These are phyloP conservation scores for Aptenodytes forsteri DNA, from an alignment of 2,113 vertebrate species.

Conservation along the genomic window DNA sequence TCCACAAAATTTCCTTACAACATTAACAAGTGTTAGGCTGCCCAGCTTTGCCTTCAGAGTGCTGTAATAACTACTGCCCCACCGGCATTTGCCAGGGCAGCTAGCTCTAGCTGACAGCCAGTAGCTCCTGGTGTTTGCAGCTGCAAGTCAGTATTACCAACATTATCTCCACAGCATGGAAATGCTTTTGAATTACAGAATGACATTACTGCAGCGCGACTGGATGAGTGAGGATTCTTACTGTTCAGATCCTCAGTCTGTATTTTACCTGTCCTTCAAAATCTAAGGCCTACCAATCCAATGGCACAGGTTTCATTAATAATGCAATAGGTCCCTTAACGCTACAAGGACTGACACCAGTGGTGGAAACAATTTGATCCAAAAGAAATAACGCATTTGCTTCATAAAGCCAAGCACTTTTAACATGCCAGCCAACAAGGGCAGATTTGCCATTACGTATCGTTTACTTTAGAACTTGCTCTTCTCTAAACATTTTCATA, in stretches of 20 bases:
- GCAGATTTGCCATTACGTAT: conserved; percentile 31
- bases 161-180: neutral
- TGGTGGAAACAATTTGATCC: neutral
- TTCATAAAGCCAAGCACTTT: neutral
- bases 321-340: neutral
- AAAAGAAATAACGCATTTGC: neutral
- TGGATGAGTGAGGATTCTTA: neutral
- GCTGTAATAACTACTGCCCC: neutral
- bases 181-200: neutral
- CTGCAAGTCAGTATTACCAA: neutral
- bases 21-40: neutral
- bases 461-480: conserved; percentile 44
- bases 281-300: neutral
- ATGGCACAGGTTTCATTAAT: neutral
- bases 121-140: neutral
- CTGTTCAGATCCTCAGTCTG: neutral
- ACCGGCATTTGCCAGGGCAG: neutral
- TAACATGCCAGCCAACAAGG: neutral
- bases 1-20: neutral
- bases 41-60: neutral
- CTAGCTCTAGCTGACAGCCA: neutral
- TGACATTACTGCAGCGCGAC: neutral
- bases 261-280: neutral
- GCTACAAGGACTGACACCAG: neutral
- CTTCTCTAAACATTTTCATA: conserved; percentile 48